Evolutionary conservation across 2,113 vertebrate species (phyloP).

Genomic region (Corydoras maculifer): DNA sequence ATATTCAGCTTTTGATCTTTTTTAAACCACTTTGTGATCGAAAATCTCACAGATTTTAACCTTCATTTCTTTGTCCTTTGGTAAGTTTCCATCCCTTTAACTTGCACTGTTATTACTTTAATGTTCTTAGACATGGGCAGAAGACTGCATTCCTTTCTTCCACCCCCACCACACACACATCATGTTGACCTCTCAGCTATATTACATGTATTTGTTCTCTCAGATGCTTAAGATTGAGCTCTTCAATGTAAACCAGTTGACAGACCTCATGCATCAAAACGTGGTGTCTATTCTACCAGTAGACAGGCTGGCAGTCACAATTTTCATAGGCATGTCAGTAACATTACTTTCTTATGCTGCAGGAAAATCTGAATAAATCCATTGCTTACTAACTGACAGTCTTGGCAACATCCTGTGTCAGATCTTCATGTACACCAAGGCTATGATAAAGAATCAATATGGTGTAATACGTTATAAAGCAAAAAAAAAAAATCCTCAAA

Average conservation of each 20-base stretch:
- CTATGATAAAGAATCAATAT: no score
- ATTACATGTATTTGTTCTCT: constrained; percentile 34
- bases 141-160: neutral
- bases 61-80: constrained; percentile 33
- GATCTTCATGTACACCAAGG: no score
- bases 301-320: neutral
- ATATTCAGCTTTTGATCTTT: constrained; percentile 36
- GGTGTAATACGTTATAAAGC: no score
- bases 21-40: neutral
- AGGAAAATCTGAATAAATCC: no score
- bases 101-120: constrained; percentile 16
- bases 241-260: constrained; percentile 24
- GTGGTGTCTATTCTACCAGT: constrained; percentile 15
- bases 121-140: neutral
- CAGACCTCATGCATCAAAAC: constrained; percentile 22
- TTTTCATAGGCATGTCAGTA: constrained; percentile 9
- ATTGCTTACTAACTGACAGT: no score
- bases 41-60: constrained; percentile 20
- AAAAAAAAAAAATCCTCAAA: no score
- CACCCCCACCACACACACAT: neutral
- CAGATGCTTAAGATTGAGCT: constrained; percentile 11
- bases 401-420: no score
- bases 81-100: constrained; percentile 23
- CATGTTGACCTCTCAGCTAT: constrained; percentile 19
- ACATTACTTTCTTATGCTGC: neutral